Evolutionary conservation across 2,113 vertebrate genomes (phyloP), one percentile per base, ranked within the genome.

Genomic region (Ageneiosus marmoratus): DNA sequence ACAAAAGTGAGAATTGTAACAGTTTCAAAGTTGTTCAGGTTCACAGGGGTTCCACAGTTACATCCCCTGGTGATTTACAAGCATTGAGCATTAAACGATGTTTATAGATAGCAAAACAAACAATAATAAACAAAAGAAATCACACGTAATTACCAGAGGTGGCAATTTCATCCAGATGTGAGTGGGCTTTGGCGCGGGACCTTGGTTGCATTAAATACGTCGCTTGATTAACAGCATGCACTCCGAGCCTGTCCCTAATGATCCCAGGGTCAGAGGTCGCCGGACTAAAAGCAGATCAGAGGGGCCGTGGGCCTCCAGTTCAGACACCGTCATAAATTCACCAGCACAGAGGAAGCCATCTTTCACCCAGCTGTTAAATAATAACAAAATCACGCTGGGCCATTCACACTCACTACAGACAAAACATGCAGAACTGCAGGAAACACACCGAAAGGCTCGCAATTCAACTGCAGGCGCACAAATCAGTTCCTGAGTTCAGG

Each of bases 91-190:
- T 87, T 87, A 87, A 83, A 80, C 12, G 18, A 77, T 51, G 77
- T 80, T 83, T 87, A 79, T 88, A 46, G 44, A 89, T 75, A 62
- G 72, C 80, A 88, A 87, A 85, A 82, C 82, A 87, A 87, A 89
- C 85, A 83, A 80, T 70, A 88, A 89, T 80, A 88, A 87, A 87
- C 80, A 87, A 80, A 73, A 82, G 86, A 44, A 85, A 86, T 78
- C 51, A 77, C 37, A 75, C 29, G 58, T 86, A 84, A 89, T 89
- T 89, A 90, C 83, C 88, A 77, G 81, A 87, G 87, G 85, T 86
- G 82, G 83, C 86, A 87, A 88, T 88, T 87, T 87, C 81, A 84
- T 89, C 82, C 90, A 90, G 91, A 90, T 89, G 90, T 90, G 77
- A 55, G 84, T 20, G 37, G 74, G 84, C 67, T 83, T 79, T 77